Evolutionary conservation across 2,797 vertebrate species (phyloP), one percentile per base, ranked within the genome.

Genomic region (Leptatherina wallacei): DNA sequence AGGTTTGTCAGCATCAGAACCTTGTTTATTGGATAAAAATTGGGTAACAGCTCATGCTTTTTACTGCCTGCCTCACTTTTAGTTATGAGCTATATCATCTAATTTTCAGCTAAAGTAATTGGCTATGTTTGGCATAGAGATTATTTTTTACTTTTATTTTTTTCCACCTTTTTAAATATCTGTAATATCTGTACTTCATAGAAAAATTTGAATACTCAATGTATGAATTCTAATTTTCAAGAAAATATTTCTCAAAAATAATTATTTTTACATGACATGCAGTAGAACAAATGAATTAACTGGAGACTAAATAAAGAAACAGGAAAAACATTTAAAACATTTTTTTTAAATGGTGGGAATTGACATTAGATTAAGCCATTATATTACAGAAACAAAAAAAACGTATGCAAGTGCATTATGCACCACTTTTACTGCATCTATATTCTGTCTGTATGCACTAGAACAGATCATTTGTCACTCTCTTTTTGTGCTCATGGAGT

Each of bases 401-500:
- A 6, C 20, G 57, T 20, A 49, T 40, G 40, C 16, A 4, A 27
- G 22, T 60, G 57, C 35, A 35, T 38, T 38, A 64, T 47, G 7
- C 13, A 30, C 13, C 13, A 13, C 14, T 27, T 55, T 29, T 30
- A 29, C 0, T 57, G 24, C 35, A 44, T 44, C 6, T 59, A 11
- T 27, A 55, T 24, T 64, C 42, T 54, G 4, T 72, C 24, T 64
- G 0, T 68, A 35, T 40, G 18, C 22, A 42, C 22, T 27, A 9
- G 35, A 65, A 47, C 68, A 47, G 6, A 13, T 13, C n/a, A 57
- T 52, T 35, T 47, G 16, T 29, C 10, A 59, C 61, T 68, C 2
- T n/a, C 35, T 24, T 61, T 14, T 30, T 9, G 33, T 52, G 51
- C 12, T 24, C 18, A 62, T 42, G 72, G 69, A n/a, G 61, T 62